Evolutionary conservation across 2,888 invertebrate species (phyloP).

Genomic region (Ferdinandea cuprea): DNA sequence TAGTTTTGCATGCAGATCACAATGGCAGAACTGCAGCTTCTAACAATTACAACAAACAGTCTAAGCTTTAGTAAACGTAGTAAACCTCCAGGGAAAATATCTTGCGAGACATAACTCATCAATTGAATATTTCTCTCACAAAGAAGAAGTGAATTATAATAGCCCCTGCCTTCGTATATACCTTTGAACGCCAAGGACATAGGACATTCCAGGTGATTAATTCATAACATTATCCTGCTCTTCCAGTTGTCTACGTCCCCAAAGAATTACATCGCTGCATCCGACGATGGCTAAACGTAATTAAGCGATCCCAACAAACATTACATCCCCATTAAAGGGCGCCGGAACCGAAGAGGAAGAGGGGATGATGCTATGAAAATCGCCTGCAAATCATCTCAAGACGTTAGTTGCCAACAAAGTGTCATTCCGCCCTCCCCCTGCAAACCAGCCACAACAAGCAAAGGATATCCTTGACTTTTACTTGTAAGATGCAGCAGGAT

Average conservation of each 20-base stretch:
- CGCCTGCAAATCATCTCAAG: constrained; percentile 67
- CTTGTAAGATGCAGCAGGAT: constrained; percentile 66
- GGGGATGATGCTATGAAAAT: constrained; percentile 16
- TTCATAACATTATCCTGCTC: constrained; percentile 64
- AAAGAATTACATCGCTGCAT: constrained; percentile 30
- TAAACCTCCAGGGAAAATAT: background rate
- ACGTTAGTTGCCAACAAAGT: constrained; percentile 63
- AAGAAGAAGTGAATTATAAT: constrained; percentile 39
- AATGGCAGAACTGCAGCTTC: no score
- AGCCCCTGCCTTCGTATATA: background rate
- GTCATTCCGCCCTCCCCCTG: constrained; percentile 4
- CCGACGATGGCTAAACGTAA: constrained; percentile 48
- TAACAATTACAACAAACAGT: background rate
- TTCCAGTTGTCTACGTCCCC: constrained; percentile 60
- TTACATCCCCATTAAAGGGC: constrained; percentile 68
- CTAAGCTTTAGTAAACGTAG: background rate
- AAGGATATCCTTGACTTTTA: constrained; percentile 65
- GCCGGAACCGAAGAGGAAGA: background rate
- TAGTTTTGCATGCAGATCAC: no score
- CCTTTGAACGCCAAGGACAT: constrained; percentile 17
- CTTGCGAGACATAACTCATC: constrained; percentile 27
- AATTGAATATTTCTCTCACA: constrained; percentile 38
- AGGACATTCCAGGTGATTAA: constrained; percentile 67
- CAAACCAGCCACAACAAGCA: constrained; percentile 47
- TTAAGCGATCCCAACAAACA: constrained; percentile 66